A percentile compares a stretch with the other conserved stretches of the same genome.
Conservation (phyloP, 2,888 invertebrate genomes). For the Tenthredo mesomela region DNA sequence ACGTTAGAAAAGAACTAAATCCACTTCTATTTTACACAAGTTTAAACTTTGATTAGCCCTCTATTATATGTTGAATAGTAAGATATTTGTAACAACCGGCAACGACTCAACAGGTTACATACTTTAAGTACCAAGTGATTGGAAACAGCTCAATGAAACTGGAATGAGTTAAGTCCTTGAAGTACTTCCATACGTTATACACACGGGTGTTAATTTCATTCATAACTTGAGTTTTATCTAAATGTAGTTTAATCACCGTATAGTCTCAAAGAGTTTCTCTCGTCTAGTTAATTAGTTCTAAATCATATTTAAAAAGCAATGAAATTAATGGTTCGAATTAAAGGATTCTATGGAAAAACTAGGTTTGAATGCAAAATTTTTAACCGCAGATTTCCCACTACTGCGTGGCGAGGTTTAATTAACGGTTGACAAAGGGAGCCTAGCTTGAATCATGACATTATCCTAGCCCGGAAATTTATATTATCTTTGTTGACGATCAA, state of each 20-base stretch:
- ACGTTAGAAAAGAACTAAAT: neutral
- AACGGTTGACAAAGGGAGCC: neutral
- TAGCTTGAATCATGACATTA: neutral
- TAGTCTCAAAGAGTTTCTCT: neutral
- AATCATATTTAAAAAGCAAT: neutral
- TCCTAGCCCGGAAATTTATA: neutral
- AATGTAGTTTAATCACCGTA: neutral
- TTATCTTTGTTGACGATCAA: conserved; percentile 37
- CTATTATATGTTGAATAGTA: neutral
- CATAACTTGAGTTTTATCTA: neutral
- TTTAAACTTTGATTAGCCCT: neutral
- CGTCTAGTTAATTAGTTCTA: neutral
- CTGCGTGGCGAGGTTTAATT: neutral
- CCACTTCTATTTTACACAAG: neutral
- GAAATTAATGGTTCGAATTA: neutral
- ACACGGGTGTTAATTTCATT: neutral
- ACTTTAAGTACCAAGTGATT: neutral
- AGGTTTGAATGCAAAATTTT: neutral
- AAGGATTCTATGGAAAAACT: neutral
- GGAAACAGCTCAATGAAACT: neutral
- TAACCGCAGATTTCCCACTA: neutral
- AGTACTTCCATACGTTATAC: neutral
- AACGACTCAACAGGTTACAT: neutral
- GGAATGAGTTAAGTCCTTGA: neutral
- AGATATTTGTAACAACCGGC: neutral